These are phyloP conservation scores for Torymus texanus DNA, from an alignment of 2,888 invertebrate genomes.

Conservation along the genomic window DNA sequence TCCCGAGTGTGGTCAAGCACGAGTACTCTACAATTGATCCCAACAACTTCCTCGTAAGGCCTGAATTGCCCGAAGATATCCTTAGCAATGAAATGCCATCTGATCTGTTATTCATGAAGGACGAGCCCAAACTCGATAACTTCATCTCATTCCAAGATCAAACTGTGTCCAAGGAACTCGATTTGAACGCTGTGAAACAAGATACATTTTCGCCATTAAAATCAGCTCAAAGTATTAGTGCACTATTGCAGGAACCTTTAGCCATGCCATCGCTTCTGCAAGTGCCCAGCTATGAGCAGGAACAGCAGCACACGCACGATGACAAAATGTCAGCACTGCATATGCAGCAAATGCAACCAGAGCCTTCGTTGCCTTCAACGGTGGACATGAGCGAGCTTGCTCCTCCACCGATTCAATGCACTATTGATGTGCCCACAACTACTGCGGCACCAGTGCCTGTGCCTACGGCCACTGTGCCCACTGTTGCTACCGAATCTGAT, in stretches of 20 bases:
- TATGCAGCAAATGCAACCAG: constrained; percentile 61
- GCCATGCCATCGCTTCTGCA: constrained; percentile 69
- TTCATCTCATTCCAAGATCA: constrained; percentile 21
- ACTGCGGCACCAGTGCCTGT: not conserved
- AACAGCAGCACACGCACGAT: constrained; percentile 64
- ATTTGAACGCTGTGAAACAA: constrained; percentile 9
- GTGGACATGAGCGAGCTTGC: constrained; percentile 67
- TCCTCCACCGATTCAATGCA: constrained; percentile 55
- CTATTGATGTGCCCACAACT: constrained; percentile 58
- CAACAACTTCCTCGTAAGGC: constrained; percentile 39
- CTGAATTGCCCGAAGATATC: constrained; percentile 45
- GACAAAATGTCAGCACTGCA: not conserved
- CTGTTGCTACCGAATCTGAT: constrained; percentile 67
- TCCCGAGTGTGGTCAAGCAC: constrained; percentile 51
- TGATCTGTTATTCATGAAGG: constrained; percentile 40
- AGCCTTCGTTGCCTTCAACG: constrained; percentile 66
- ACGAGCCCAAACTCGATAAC: constrained; percentile 27
- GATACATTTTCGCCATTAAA: constrained; percentile 66
- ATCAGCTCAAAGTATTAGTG: constrained; percentile 70
- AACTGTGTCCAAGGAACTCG: constrained; percentile 36
- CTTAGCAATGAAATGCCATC: constrained; percentile 42
- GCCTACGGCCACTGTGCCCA: not conserved
- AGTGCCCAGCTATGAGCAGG: constrained; percentile 63
- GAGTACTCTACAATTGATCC: constrained; percentile 57
- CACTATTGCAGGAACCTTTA: constrained; percentile 69